Evolutionary conservation across 1,140 invertebrate genomes (phyloP), one percentile per base, ranked within the genome.

Genomic region (Drosophila sproati): DNA sequence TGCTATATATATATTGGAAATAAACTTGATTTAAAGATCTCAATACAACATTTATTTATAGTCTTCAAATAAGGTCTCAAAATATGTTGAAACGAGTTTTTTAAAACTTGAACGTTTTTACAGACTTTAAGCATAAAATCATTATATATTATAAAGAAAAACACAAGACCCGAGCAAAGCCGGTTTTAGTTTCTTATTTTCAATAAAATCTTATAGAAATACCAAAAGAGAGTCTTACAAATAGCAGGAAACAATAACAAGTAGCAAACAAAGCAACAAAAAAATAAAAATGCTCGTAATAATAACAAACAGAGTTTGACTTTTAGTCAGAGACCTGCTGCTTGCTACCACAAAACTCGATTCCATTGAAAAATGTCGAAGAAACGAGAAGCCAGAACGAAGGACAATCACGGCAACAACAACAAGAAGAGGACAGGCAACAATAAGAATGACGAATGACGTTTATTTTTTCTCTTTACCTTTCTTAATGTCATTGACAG

Each of bases 401-500:
- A 63, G 43, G 41, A 64, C 8, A 39, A 55, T 10, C 3, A 43
- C 20, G 37, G 20, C 12, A 41, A 51, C 6, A 31, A 78, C 28
- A 48, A 20, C 43, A 54, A 77, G 3, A 31, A 29, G 3, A 34
- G 52, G 51, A 88, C 64, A 60, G 56, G 39, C 34, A 86, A 86
- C 82, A 89, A 89, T 77, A 67, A 64, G 77, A 85, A 89, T 88
- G 85, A 88, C 85, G 85, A 88, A 88, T 88, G 85, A 88, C 85
- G 61, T 48, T 56, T 29, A 29, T n/a, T n/a, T 61, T 73, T 57
- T 41, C 43, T 59, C 10, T 7, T 51, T 50, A 43, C 39, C n/a
- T 62, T 77, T 73, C 64, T 73, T 80, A 63, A 72, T 71, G 63
- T 83, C 77, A 88, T 70, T 83, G 83, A 88, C 85, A 88, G 75